Evolutionary conservation across 2,113 vertebrate species (phyloP).

Genomic region (Rousettus leschenaultii): DNA sequence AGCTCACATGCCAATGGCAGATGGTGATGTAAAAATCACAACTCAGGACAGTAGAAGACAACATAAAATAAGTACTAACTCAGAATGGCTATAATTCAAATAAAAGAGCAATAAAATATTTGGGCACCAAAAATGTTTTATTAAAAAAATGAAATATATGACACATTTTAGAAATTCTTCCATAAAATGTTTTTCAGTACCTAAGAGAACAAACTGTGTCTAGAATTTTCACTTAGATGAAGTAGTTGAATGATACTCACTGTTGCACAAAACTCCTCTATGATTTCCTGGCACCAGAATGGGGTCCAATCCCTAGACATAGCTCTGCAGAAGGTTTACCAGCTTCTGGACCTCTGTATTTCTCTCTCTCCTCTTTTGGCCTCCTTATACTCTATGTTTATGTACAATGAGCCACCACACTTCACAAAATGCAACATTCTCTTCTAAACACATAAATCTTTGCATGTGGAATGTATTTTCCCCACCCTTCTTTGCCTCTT

Average conservation of each 20-base stretch:
- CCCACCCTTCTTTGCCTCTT: background rate
- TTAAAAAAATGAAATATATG: background rate
- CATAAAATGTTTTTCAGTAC: background rate
- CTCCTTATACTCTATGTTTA: rapidly evolving
- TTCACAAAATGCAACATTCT: background rate
- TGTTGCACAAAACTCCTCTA: rapidly evolving
- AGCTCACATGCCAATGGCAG: background rate
- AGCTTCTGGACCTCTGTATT: background rate
- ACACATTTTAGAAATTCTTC: background rate
- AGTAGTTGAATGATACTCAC: rapidly evolving
- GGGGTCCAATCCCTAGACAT: rapidly evolving
- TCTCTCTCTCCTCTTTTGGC: background rate
- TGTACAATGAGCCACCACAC: background rate
- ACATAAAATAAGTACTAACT: background rate
- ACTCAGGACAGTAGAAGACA: background rate
- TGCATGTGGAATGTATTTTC: rapidly evolving
- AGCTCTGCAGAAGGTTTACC: rapidly evolving
- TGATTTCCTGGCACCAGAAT: background rate
- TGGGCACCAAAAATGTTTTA: background rate
- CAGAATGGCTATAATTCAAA: background rate
- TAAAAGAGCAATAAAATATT: background rate
- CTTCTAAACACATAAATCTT: background rate
- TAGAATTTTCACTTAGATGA: background rate
- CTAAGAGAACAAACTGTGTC: background rate
- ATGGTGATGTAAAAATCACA: background rate